These are phyloP conservation scores for Tachystola acroxantha DNA, from an alignment of 2,888 invertebrate species.

Conservation along the genomic window DNA sequence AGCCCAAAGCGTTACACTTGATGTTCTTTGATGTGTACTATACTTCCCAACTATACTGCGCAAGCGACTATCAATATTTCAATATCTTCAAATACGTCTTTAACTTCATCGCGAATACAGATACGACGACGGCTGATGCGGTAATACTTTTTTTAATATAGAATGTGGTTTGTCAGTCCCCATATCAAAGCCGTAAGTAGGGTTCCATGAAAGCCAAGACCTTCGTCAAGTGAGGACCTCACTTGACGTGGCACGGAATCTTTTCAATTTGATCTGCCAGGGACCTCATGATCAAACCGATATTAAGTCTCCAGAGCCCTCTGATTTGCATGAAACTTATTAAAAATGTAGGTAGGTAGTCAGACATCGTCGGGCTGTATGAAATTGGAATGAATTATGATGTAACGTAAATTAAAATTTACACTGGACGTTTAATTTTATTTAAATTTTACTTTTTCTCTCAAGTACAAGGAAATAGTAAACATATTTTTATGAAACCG, in stretches of 20 bases:
- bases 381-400: not conserved
- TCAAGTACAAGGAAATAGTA: no score
- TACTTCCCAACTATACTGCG: no score
- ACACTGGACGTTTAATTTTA: no score
- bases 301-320: constrained; percentile 55
- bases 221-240: constrained; percentile 61
- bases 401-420: not conserved
- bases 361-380: not conserved
- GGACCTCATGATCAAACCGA: constrained; percentile 50
- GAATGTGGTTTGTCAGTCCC: constrained; percentile 53
- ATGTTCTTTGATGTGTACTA: no score
- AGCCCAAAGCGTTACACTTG: no score
- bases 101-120: no score
- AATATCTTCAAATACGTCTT: no score
- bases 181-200: constrained; percentile 52
- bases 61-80: no score
- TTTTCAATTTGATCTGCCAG: constrained; percentile 58
- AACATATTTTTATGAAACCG: no score
- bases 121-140: not conserved
- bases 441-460: no score
- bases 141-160: constrained; percentile 47
- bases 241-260: constrained; percentile 57
- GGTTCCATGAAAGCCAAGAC: constrained; percentile 55
- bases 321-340: constrained; percentile 73
- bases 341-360: constrained; percentile 27